Base-by-base conservation (phyloP, 2,797 vertebrate genomes). In the Xenentodon cancila region DNA sequence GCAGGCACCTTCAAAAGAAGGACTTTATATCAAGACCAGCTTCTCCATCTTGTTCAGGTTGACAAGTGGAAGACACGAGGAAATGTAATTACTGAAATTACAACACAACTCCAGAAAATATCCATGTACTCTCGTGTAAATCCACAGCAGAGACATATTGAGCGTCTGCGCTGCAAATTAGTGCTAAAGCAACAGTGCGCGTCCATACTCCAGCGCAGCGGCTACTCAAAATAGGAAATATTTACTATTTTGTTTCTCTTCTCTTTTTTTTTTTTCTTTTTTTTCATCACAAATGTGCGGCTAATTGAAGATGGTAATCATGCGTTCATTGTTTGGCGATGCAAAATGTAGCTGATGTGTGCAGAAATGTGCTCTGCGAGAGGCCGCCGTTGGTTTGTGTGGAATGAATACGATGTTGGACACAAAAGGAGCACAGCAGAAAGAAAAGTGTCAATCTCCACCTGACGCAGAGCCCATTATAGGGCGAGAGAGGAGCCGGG, bases 391-490 rank as follows among this genome's bases (percentile, higher is more conserved):
- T 51, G 73, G 74, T 68, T 77, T 85, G 82, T 78, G 73, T 59
- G 69, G 81, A 80, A 77, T 78, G 78, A 88, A 81, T 81, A 77
- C 82, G 75, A 81, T 68, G 79, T 61, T n/a, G 82, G 69, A 78
- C 82, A 89, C 83, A 88, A 90, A 89, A 81, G 82, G 66, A 81
- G 77, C 68, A 22, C 54, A 60, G 76, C 82, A 85, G 73, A 84
- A 82, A 87, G 84, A 86, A 81, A 87, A 89, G 88, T 89, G 88
- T 84, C 88, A 85, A 84, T 88, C 86, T 90, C 84, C 84, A 90
- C 88, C 87, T 88, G 82, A 89, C 79, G 87, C 80, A 74, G 70
- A 84, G 73, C 84, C 85, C 71, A 90, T 90, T 90, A 88, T 52
- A 75, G 84, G 75, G 81, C 66, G 80, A 85, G 82, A 85, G 79